These are phyloP conservation scores for Eubasilissa regina DNA, from an alignment of 1,140 invertebrate species.

Conservation along the genomic window DNA sequence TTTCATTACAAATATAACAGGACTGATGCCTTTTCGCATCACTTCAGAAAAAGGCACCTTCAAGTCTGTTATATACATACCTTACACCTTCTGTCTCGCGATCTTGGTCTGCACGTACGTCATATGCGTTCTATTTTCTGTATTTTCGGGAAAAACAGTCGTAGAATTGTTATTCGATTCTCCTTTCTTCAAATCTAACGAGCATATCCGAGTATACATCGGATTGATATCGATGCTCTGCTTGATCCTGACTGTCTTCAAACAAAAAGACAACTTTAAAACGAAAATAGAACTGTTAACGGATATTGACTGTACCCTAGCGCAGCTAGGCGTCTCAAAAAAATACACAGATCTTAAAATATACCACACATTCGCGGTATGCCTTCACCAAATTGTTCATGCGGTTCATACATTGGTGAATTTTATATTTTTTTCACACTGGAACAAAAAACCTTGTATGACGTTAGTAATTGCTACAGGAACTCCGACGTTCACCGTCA, in stretches of 20 bases:
- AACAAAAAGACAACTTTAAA: constrained; percentile 14
- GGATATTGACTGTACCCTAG: background rate
- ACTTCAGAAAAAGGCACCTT: background rate
- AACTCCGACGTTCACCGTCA: background rate
- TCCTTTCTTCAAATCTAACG: background rate
- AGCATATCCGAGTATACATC: background rate
- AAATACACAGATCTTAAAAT: constrained; percentile 14
- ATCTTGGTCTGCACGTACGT: background rate
- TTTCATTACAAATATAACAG: background rate
- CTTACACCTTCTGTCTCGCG: background rate
- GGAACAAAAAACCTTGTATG: background rate
- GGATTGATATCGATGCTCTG: background rate
- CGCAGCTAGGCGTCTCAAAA: background rate
- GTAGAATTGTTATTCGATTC: constrained; percentile 5
- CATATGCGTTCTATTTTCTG: background rate
- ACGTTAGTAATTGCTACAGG: background rate
- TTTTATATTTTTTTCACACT: constrained; percentile 1
- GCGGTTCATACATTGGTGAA: background rate
- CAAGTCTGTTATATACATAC: background rate
- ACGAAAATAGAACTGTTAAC: background rate
- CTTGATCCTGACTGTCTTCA: background rate
- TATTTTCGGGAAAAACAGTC: constrained; percentile 1
- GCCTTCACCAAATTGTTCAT: background rate
- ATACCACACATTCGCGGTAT: background rate
- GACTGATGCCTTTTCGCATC: background rate